Conservation (phyloP, 1,140 invertebrate species). For the Capitella teleta region DNA sequence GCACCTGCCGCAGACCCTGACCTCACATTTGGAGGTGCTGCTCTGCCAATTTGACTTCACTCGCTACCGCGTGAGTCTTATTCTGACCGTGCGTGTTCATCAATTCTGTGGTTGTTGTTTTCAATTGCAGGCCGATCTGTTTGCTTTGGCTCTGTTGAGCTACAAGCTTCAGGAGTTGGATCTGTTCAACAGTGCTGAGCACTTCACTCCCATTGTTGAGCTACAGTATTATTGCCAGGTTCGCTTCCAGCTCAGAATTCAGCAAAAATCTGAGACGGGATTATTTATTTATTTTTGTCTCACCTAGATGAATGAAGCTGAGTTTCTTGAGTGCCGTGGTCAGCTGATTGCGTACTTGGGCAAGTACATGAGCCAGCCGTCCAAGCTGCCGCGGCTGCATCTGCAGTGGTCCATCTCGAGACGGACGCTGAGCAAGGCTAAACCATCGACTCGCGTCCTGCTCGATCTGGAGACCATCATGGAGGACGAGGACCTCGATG, state of each 20-base stretch:
- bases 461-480: conserved; percentile 12
- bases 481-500: conserved; percentile 13
- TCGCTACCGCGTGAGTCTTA: conserved; percentile 10
- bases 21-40: conserved; percentile 12
- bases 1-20: conserved; percentile 1
- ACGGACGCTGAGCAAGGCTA: conserved; percentile 13
- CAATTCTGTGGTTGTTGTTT: conserved; percentile 1
- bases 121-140: conserved; percentile 11
- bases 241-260: neutral
- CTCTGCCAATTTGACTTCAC: conserved; percentile 13
- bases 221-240: conserved; percentile 14
- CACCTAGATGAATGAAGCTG: conserved; percentile 8
- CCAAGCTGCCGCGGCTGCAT: conserved; percentile 6
- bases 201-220: conserved; percentile 8
- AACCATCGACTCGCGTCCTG: conserved; percentile 7
- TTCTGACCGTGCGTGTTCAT: neutral
- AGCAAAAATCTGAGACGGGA: neutral
- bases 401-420: conserved; percentile 13
- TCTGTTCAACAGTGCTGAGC: neutral
- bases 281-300: neutral
- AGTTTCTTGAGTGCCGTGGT: conserved; percentile 11
- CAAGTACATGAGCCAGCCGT: conserved; percentile 8
- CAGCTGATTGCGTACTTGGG: conserved; percentile 9
- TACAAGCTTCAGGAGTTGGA: conserved; percentile 6
- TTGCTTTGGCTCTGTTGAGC: conserved; percentile 15